Conservation (phyloP, 2,888 invertebrate species). For the Plebejus melissa region DNA sequence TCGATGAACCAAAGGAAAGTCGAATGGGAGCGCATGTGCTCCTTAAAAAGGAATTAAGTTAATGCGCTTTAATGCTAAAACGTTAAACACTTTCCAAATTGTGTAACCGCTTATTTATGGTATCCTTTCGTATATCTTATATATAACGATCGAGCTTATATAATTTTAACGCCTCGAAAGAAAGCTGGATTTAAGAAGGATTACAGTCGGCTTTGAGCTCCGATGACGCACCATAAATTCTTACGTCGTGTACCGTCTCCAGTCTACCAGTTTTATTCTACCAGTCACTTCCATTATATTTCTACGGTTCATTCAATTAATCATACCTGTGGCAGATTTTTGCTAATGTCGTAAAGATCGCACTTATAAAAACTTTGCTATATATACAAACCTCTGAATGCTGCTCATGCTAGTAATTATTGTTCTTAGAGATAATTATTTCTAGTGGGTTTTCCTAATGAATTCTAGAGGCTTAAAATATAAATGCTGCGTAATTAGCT, state of each 20-base stretch:
- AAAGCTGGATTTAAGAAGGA: background rate
- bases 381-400: too few relatives aligned
- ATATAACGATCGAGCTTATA: slow-evolving; percentile 2
- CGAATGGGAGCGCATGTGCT: slow-evolving; percentile 35
- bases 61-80: background rate
- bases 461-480: background rate
- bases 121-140: background rate
- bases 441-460: background rate
- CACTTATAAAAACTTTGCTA: too few relatives aligned
- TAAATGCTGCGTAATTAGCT: slow-evolving; percentile 16
- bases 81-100: slow-evolving; percentile 16
- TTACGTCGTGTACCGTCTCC: background rate
- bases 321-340: too few relatives aligned
- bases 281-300: too few relatives aligned
- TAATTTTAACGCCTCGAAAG: slow-evolving; percentile 8
- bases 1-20: slow-evolving; percentile 77
- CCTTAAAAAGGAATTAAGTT: slow-evolving; percentile 22
- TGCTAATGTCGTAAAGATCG: too few relatives aligned
- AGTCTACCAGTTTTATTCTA: too few relatives aligned
- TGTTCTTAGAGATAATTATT: background rate
- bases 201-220: background rate
- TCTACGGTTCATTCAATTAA: background rate
- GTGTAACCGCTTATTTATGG: slow-evolving; percentile 2
- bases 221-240: background rate
- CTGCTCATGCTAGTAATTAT: background rate